These are phyloP conservation scores for Tarsius wallacei DNA, from an alignment of 2,797 vertebrate genomes.

Conservation along the genomic window DNA sequence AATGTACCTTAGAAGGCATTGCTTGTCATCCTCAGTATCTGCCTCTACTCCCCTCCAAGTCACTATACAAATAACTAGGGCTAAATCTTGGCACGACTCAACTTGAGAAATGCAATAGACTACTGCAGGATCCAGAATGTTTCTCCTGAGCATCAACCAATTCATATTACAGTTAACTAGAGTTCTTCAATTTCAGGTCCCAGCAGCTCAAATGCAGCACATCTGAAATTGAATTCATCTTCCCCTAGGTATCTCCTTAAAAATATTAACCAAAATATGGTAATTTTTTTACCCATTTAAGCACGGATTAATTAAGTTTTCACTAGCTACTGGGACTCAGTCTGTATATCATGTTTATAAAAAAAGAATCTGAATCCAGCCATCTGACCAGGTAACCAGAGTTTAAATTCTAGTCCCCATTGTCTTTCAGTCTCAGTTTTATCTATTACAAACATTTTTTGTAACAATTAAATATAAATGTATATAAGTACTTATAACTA, in stretches of 20 bases:
- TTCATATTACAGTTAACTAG: background rate
- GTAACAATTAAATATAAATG: conserved; percentile 17
- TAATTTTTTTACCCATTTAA: too few species aligned
- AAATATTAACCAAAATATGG: background rate
- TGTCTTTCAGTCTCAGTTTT: background rate
- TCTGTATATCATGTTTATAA: background rate
- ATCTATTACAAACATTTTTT: background rate
- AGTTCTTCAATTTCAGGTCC: background rate
- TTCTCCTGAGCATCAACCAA: background rate
- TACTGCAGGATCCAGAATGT: background rate
- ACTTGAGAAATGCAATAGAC: background rate
- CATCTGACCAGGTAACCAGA: background rate
- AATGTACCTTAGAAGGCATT: background rate
- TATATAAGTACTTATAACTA: background rate
- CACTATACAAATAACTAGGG: background rate
- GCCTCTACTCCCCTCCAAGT: background rate
- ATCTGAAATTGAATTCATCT: background rate
- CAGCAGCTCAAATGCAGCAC: background rate
- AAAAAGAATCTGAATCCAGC: background rate
- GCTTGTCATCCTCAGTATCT: background rate
- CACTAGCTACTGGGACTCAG: background rate
- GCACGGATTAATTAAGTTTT: background rate
- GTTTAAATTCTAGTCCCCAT: background rate
- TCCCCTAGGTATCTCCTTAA: background rate
- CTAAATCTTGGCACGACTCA: background rate